These are phyloP conservation scores for Diabrotica undecimpunctata DNA, from an alignment of 1,140 invertebrate species.

Conservation along the genomic window DNA sequence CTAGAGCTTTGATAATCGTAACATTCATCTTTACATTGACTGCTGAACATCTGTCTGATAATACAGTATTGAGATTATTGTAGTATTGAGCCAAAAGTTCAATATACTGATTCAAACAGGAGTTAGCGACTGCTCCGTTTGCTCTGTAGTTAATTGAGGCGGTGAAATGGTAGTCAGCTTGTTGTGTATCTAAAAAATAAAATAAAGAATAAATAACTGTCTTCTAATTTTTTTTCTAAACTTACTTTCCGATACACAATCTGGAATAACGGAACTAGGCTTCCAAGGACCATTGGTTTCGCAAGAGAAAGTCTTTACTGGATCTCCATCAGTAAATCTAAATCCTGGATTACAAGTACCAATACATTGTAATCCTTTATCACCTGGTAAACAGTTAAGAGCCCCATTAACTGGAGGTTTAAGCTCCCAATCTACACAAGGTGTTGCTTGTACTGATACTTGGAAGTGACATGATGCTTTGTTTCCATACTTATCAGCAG, in stretches of 20 bases:
- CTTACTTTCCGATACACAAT: constrained; percentile 87
- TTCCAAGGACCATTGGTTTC: constrained; percentile 74
- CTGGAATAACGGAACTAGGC: constrained; percentile 82
- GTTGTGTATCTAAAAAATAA: constrained; percentile 70
- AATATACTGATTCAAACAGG: constrained; percentile 83
- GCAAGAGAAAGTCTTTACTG: constrained; percentile 81
- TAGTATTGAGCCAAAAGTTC: constrained; percentile 81
- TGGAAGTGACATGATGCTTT: constrained; percentile 91
- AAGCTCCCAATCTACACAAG: constrained; percentile 92
- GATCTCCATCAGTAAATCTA: constrained; percentile 87
- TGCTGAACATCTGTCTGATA: constrained; percentile 88
- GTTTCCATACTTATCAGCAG: constrained; percentile 85
- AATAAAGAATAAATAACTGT: constrained; percentile 4
- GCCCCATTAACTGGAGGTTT: constrained; percentile 82
- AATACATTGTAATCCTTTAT: constrained; percentile 80
- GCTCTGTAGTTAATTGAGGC: constrained; percentile 85
- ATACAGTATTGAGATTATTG: constrained; percentile 69
- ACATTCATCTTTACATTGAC: constrained; percentile 95
- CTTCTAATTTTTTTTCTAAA: constrained; percentile 18
- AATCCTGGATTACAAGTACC: constrained; percentile 89
- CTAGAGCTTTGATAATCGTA: constrained; percentile 77
- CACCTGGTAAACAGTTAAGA: constrained; percentile 79
- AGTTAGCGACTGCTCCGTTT: constrained; percentile 78
- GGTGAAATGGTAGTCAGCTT: constrained; percentile 88
- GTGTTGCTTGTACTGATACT: constrained; percentile 86